A percentile compares a stretch with the other conserved stretches of the same genome.
Conservation (phyloP, 2,113 vertebrate species). For the Apistogramma diplotaenia region DNA sequence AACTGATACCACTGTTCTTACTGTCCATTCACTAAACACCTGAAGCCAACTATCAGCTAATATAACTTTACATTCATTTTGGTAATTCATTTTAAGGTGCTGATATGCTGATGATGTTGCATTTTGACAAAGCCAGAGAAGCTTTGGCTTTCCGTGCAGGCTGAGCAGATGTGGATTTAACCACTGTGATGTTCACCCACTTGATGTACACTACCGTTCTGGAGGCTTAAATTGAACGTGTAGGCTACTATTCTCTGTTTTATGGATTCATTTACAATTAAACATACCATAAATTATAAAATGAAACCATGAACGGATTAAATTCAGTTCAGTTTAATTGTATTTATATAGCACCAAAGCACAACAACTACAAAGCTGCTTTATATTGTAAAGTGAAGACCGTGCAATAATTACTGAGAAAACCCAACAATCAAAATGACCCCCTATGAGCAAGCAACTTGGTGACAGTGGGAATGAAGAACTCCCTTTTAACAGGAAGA, state of each 20-base stretch:
- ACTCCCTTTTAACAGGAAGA: too few relatives aligned
- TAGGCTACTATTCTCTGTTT: background rate
- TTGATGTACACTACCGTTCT: background rate
- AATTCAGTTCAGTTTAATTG: too few relatives aligned
- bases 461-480: too few relatives aligned
- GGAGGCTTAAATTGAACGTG: background rate
- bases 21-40: background rate
- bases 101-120: background rate
- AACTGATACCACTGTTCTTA: background rate
- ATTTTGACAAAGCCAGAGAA: background rate
- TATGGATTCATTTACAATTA: background rate
- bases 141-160: background rate
- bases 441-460: too few relatives aligned
- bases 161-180: background rate
- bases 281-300: background rate
- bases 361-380: too few relatives aligned
- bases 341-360: too few relatives aligned
- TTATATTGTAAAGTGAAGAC: too few relatives aligned
- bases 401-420: too few relatives aligned
- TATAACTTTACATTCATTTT: background rate
- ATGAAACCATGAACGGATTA: background rate
- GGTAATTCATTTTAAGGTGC: background rate
- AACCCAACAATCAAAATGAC: too few relatives aligned
- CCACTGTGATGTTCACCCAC: background rate
- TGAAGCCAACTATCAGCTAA: background rate